These are phyloP conservation scores for Rousettus madagascariensis DNA, from an alignment of 2,797 vertebrate species.

Conservation along the genomic window DNA sequence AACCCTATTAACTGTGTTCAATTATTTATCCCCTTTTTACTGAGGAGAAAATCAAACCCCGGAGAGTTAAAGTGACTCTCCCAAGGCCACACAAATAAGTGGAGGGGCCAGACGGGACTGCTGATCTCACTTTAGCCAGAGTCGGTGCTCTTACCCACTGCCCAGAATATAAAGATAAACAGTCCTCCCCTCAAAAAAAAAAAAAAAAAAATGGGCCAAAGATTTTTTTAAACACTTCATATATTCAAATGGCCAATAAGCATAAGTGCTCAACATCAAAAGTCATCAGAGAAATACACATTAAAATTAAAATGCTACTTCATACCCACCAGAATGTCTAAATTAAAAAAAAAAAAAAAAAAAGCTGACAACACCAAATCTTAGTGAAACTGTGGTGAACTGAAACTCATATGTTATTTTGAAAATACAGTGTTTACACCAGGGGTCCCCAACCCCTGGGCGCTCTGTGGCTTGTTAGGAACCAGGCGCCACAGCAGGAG, in stretches of 20 bases:
- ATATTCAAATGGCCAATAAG: not conserved
- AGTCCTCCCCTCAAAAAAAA: too few species aligned
- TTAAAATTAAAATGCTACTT: not conserved
- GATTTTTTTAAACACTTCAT: not conserved
- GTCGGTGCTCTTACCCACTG: not conserved
- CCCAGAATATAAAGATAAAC: not conserved
- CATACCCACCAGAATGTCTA: not conserved
- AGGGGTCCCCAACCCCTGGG: too few species aligned
- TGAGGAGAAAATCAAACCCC: not conserved
- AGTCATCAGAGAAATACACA: not conserved
- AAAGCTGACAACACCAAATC: not conserved
- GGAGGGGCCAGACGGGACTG: not conserved
- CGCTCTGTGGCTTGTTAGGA: too few species aligned
- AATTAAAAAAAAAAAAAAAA: not conserved
- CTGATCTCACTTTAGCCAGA: not conserved
- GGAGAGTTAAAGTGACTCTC: not conserved
- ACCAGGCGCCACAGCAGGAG: too few species aligned
- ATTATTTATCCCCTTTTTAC: not conserved
- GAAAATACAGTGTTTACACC: not conserved
- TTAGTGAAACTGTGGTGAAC: not conserved
- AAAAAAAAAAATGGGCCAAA: not conserved
- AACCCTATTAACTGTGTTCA: not conserved
- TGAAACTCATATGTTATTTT: not conserved
- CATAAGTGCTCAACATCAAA: not conserved
- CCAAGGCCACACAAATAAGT: not conserved